Evolutionary conservation across 1,140 invertebrate genomes (phyloP).

Genomic region (Bombus consobrinus): DNA sequence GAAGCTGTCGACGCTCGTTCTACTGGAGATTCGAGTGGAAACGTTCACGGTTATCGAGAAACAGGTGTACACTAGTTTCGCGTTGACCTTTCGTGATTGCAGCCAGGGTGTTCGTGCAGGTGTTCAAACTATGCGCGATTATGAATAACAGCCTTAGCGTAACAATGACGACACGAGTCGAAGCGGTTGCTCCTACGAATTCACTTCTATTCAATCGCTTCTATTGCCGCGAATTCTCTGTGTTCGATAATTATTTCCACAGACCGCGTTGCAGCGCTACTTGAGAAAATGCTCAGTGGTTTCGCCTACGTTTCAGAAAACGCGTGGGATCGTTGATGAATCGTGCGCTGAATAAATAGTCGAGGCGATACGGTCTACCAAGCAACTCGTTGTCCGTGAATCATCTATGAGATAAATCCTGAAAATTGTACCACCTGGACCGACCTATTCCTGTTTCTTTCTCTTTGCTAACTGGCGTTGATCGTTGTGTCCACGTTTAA

Average conservation of each 20-base stretch:
- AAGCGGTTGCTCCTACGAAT: not conserved
- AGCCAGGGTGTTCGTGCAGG: constrained; percentile 6
- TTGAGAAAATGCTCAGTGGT: not conserved
- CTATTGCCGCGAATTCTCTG: not conserved
- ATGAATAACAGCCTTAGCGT: not conserved
- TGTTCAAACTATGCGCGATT: constrained; percentile 39
- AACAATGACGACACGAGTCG: constrained; percentile 12
- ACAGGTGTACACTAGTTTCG: constrained; percentile 31
- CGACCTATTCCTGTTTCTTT: not conserved
- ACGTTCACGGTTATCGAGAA: not conserved
- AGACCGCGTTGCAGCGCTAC: too few species aligned
- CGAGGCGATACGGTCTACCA: not conserved
- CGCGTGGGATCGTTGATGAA: constrained; percentile 25
- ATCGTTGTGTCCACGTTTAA: not conserved
- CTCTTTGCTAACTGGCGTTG: not conserved
- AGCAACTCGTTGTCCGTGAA: not conserved
- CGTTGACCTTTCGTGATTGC: constrained; percentile 39
- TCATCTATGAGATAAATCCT: constrained; percentile 1
- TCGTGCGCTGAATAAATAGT: constrained; percentile 1
- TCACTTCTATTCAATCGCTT: not conserved
- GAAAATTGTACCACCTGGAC: not conserved
- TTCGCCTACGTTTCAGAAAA: constrained; percentile 1
- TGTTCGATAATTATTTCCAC: not conserved
- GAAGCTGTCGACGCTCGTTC: not conserved
- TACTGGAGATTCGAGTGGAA: not conserved